Evolutionary conservation across 2,888 invertebrate genomes (phyloP).

Genomic region (Polydrusus cervinus): DNA sequence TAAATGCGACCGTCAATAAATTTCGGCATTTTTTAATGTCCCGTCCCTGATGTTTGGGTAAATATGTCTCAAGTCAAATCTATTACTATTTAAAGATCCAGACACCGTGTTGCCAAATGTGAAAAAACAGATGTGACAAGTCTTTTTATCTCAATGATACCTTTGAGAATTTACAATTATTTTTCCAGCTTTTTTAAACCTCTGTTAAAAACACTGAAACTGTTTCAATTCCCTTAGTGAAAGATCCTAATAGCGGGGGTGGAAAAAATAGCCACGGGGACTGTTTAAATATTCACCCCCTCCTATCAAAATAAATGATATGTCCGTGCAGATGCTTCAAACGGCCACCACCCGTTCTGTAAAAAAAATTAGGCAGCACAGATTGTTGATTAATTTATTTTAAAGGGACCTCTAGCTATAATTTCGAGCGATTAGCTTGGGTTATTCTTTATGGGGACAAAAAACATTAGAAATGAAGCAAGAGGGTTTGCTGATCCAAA

Average conservation of each 20-base stretch:
- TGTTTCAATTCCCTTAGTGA: constrained; percentile 36
- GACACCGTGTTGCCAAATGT: constrained; percentile 64
- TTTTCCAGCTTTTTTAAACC: constrained; percentile 37
- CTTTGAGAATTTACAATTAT: constrained; percentile 33
- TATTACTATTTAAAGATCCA: constrained; percentile 66
- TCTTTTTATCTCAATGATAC: constrained; percentile 34
- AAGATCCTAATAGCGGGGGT: constrained; percentile 43
- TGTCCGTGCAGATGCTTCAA: constrained; percentile 45
- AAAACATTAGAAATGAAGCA: not conserved
- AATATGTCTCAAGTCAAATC: constrained; percentile 56
- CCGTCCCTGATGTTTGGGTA: constrained; percentile 49
- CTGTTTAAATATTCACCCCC: constrained; percentile 50
- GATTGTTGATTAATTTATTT: constrained; percentile 48
- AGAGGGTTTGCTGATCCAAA: not conserved
- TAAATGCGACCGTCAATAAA: constrained; percentile 49
- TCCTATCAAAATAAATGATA: constrained; percentile 49
- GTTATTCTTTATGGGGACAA: constrained; percentile 14
- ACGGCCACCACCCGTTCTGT: constrained; percentile 35
- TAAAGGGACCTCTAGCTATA: constrained; percentile 24
- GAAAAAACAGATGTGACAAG: constrained; percentile 59
- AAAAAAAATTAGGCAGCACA: constrained; percentile 44
- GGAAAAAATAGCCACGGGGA: constrained; percentile 43
- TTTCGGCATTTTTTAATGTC: constrained; percentile 46
- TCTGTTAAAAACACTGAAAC: constrained; percentile 33
- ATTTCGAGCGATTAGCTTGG: constrained; percentile 35